These are phyloP conservation scores for Pseudocheirus occidentalis DNA, from an alignment of 2,797 vertebrate genomes.

Conservation along the genomic window DNA sequence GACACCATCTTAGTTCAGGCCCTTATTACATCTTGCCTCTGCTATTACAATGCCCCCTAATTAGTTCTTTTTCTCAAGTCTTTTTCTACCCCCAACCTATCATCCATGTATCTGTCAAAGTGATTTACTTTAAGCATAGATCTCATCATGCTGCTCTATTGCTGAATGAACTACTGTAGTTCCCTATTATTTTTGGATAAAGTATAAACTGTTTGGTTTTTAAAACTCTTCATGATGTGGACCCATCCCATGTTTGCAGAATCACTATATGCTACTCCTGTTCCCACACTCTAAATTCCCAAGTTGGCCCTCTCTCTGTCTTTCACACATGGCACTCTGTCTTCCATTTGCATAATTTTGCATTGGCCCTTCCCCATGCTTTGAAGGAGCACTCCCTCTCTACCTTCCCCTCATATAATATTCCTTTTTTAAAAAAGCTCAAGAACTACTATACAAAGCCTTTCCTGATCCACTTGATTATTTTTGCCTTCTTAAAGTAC, in stretches of 20 bases:
- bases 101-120: not conserved
- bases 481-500: not conserved
- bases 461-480: not conserved
- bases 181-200: not conserved
- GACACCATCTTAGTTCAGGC: not conserved
- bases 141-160: not conserved
- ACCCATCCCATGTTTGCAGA: not conserved
- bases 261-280: not conserved
- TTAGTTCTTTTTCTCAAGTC: not conserved
- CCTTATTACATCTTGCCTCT: not conserved
- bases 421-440: not conserved
- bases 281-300: not conserved
- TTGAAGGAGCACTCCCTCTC: not conserved
- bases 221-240: not conserved
- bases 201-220: not conserved
- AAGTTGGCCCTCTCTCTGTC: not conserved
- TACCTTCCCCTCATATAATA: no score
- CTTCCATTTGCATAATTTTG: not conserved
- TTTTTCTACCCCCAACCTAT: not conserved
- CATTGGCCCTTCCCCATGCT: not conserved
- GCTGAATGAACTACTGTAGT: not conserved
- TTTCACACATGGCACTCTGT: not conserved
- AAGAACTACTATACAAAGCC: not conserved
- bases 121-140: not conserved
- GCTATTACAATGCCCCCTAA: not conserved